Evolutionary conservation across 2,113 vertebrate species (phyloP), one percentile per base, ranked within the genome.

Genomic region (Semnornis frantzii): DNA sequence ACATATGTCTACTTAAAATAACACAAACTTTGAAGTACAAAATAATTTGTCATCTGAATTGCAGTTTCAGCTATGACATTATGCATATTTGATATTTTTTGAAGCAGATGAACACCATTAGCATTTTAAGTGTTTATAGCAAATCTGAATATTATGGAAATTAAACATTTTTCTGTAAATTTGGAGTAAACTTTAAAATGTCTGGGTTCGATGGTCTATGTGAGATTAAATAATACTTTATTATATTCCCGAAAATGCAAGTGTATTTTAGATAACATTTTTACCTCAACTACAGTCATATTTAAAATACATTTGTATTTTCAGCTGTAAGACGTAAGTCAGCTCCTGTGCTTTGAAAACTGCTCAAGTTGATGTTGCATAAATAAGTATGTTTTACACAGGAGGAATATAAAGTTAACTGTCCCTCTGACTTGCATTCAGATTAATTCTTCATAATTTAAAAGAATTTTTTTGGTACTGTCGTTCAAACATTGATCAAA

Each of bases 401-500:
- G 66, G 65, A 88, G 71, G 20, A 71, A 5, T 33, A 48, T 63
- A 87, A 87, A 85, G 81, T 75, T 93, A 76, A 70, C 72, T 85
- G 44, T 37, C 37, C 23, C 10, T 89, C 54, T 83, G 92, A 73
- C 44, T 83, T 91, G 24, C 52, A 19, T 78, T 89, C 55, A 55
- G 87, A 86, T 90, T 78, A 85, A 70, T 90, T 92, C 70, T 55
- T 74, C 50, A 44, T 75, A 10, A 46, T 82, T 94, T 92, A 92
- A 73, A 82, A 75, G 69, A 80, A 83, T n/a, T 65, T 72, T 81
- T 94, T 85, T 44, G 46, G 44, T 83, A 18, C 31, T 73, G 77
- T 94, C 86, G 86, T 94, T 95, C 95, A 95, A 83, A 91, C 90
- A 85, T 70, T 58, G 91, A 93, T 95, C 66, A 91, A 94, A 91